Base-by-base conservation (phyloP, 2,888 invertebrate species). In the Drosophila picticornis region DNA sequence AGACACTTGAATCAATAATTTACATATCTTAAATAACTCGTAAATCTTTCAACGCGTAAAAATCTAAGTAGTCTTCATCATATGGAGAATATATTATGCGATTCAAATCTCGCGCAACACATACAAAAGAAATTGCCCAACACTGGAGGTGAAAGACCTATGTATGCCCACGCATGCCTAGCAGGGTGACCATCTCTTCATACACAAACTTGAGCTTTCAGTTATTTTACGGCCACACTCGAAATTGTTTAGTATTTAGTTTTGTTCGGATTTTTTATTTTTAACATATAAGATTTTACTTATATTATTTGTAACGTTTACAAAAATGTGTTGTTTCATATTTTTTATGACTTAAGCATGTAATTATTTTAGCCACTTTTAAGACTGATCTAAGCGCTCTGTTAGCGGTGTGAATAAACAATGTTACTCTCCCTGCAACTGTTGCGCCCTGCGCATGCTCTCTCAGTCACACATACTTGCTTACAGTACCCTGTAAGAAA, bases 391-490 rank as follows among this genome's bases (percentile, higher is more conserved):
- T 68, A 51, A 72, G 51, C 13, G 50, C 60, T 62, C 74, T 74
- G 77, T 73, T 77, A 72, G 32, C 11, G 29, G 11, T 31, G 58
- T 75, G 56, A 32, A 27, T 29, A 48, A 48, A 40, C 22, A 74
- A 74, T 75, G 76, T 76, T 80, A 36, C 53, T 46, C 76, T 80
- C 80, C 25, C 62, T 66, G 76, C 76, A 80, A 60, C 80, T 76
- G 80, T 78, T 80, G 80, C 72, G 68, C 76, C 68, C 76, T 69
- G 80, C 80, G 78, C 78, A 80, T 66, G 68, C 62, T 76, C 80
- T 78, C 80, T 63, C 68, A 60, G 62, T 63, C 46, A 16, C 36
- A 66, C 61, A 65, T 61, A 68, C 62, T 55, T 48, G 48, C 55
- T 61, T 38, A 9, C 7, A 13, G 13, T 36, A 51, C 64, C 31